A percentile compares a stretch with the other conserved stretches of the same genome.
These are phyloP conservation scores for Sitodiplosis mosellana DNA, from an alignment of 1,140 invertebrate species.

Conservation along the genomic window DNA sequence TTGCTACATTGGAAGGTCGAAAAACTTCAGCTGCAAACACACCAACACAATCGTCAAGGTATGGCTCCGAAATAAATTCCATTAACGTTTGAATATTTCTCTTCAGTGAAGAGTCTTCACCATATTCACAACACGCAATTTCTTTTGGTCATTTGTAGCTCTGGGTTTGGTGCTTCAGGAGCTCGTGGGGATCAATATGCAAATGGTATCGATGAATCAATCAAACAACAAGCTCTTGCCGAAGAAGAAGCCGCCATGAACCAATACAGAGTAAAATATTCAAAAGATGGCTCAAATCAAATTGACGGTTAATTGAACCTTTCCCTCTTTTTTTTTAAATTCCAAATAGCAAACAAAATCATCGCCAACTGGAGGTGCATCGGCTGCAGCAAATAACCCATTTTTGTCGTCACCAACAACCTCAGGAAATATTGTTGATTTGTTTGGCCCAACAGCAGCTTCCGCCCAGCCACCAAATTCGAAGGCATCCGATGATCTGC, in stretches of 20 bases:
- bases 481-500: slow-evolving; percentile 75
- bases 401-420: slow-evolving; percentile 49
- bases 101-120: no score
- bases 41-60: slow-evolving; percentile 68
- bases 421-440: slow-evolving; percentile 54
- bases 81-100: background rate
- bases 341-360: slow-evolving; percentile 47
- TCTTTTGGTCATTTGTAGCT: slow-evolving; percentile 53
- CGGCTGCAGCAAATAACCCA: slow-evolving; percentile 56
- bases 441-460: slow-evolving; percentile 44
- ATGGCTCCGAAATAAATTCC: slow-evolving; percentile 7
- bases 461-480: slow-evolving; percentile 18
- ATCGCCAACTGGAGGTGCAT: slow-evolving; percentile 42
- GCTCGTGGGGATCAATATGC: slow-evolving; percentile 44
- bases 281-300: slow-evolving; percentile 1
- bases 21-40: slow-evolving; percentile 72
- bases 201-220: slow-evolving; percentile 66
- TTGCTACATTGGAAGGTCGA: slow-evolving; percentile 80
- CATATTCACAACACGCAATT: no score
- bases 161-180: slow-evolving; percentile 62
- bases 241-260: slow-evolving; percentile 91
- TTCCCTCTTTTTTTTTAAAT: slow-evolving; percentile 17
- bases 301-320: slow-evolving; percentile 5
- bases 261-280: slow-evolving; percentile 73
- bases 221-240: slow-evolving; percentile 71